Evolutionary conservation across 2,113 vertebrate genomes (phyloP).

Genomic region (Myotis lucifugus): DNA sequence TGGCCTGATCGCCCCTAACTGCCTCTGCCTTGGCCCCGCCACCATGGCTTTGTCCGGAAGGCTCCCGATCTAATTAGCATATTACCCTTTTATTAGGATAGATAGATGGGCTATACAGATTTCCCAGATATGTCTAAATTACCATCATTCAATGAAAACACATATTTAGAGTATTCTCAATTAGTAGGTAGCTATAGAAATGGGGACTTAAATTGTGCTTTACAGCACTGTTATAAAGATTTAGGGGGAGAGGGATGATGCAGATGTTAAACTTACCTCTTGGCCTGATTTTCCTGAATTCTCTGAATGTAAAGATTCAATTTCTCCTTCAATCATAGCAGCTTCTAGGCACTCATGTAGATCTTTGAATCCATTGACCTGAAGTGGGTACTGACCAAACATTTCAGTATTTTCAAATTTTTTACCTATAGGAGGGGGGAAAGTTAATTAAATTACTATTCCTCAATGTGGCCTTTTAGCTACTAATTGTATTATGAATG

Average conservation of each 20-base stretch:
- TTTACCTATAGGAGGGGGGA: constrained; percentile 89
- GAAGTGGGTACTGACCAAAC: constrained; percentile 99
- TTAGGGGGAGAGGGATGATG: not conserved
- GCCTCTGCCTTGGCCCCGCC: no score
- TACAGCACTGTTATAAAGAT: not conserved
- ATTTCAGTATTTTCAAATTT: constrained; percentile 99
- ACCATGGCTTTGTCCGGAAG: no score
- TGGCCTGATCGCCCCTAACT: no score
- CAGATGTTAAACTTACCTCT: constrained; percentile 84
- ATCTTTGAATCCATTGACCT: constrained; percentile 98
- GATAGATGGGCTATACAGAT: not conserved
- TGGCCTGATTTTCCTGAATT: constrained; percentile 95
- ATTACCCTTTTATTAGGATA: no score
- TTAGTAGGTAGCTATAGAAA: not conserved
- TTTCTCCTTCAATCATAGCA: constrained; percentile 98
- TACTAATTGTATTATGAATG: not conserved
- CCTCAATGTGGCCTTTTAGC: not conserved
- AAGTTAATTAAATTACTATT: constrained; percentile 16
- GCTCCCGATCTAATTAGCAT: no score
- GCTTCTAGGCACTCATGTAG: constrained; percentile 98
- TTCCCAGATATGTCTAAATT: not conserved
- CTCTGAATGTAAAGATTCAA: constrained; percentile 97
- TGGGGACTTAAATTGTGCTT: not conserved
- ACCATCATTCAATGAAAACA: constrained; percentile 13
- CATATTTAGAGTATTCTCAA: not conserved